These are phyloP conservation scores for Sympetrum striolatum DNA, from an alignment of 2,888 invertebrate genomes.

Conservation along the genomic window DNA sequence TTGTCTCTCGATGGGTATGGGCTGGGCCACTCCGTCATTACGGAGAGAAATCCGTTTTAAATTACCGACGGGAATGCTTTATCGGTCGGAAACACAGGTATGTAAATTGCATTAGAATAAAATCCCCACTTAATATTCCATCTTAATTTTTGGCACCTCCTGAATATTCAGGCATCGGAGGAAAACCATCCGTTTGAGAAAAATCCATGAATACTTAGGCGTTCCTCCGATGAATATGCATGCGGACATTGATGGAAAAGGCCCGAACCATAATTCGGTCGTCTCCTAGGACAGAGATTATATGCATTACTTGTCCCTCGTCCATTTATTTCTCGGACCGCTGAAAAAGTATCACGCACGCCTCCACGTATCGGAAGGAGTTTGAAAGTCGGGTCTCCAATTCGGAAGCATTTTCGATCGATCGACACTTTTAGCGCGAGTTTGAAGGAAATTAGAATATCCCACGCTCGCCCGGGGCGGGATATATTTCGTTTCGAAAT, in stretches of 20 bases:
- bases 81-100: constrained; percentile 2
- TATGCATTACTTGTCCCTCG: not conserved
- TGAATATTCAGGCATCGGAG: constrained; percentile 2
- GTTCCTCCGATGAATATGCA: constrained; percentile 22
- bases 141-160: not conserved
- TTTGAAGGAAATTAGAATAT: not conserved
- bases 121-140: not conserved
- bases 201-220: constrained; percentile 2
- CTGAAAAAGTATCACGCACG: not conserved
- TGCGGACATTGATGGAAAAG: not conserved
- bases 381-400: not conserved
- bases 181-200: not conserved
- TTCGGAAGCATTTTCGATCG: not conserved
- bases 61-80: not conserved
- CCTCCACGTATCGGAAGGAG: not conserved
- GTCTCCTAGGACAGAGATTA: not conserved
- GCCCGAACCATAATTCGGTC: not conserved
- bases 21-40: not conserved
- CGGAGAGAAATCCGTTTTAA: not conserved
- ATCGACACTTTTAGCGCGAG: not conserved
- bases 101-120: constrained; percentile 8
- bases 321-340: not conserved
- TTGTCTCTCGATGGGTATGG: not conserved
- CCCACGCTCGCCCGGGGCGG: not conserved
- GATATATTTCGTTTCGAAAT: not conserved